A percentile compares a stretch with the other conserved stretches of the same genome.
phyloP scores from a whole-genome alignment of 2,888 invertebrate species.

The Ormyrus pomaceus region DNA sequence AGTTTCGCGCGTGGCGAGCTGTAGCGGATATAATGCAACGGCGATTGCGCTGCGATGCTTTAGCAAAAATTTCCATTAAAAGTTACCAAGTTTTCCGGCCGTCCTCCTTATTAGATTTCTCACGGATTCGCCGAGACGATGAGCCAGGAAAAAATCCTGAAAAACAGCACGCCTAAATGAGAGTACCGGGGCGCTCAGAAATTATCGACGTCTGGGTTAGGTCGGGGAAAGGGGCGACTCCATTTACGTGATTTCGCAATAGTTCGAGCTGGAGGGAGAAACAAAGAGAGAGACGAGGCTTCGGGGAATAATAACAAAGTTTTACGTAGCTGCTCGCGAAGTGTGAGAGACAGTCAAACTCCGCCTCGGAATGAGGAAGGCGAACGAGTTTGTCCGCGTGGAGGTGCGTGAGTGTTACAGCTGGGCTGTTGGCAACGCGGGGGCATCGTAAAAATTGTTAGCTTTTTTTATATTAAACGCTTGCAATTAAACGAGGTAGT shows the following conservation, averaged over 20 bases:
- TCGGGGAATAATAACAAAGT: constrained; percentile 50
- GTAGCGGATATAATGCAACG: background rate
- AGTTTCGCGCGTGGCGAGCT: background rate
- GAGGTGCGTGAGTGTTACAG: no score
- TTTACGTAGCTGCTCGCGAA: constrained; percentile 15
- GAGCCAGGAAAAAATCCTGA: constrained; percentile 9
- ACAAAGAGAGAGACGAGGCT: constrained; percentile 2
- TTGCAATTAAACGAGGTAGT: background rate
- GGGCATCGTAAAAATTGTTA: background rate
- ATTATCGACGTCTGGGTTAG: constrained; percentile 16
- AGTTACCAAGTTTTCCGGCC: background rate
- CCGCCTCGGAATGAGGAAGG: constrained; percentile 7
- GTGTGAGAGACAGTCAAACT: constrained; percentile 17
- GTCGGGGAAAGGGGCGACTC: constrained; percentile 13
- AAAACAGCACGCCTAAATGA: constrained; percentile 15
- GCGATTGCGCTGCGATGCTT: background rate
- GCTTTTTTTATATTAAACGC: background rate
- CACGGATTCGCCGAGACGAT: background rate
- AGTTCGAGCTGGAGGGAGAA: constrained; percentile 5
- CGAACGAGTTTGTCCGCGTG: background rate
- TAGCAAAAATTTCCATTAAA: constrained; percentile 24
- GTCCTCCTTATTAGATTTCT: constrained; percentile 14
- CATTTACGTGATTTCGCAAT: constrained; percentile 47
- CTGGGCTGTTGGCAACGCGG: no score
- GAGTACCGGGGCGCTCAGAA: background rate